phyloP scores from a whole-genome alignment of 2,797 vertebrate genomes.

The Anguilla marmorata region DNA sequence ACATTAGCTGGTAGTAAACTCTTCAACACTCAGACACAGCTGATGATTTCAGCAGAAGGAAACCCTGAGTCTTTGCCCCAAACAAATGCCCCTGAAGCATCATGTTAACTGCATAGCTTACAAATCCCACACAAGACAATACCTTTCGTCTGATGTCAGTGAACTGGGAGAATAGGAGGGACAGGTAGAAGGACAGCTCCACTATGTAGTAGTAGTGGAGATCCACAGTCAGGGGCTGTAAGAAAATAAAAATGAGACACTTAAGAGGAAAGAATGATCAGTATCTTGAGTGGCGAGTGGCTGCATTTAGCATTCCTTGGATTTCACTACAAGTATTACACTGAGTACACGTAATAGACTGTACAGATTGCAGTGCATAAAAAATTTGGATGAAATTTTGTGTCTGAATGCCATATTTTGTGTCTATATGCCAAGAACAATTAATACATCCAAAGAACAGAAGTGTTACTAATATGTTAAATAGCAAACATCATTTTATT shows the following conservation, averaged over 20 bases:
- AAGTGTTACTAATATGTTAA: not conserved
- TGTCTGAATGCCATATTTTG: too few species aligned
- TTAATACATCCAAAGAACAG: not conserved
- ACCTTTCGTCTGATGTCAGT: conserved; percentile 99
- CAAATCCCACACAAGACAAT: conserved; percentile 47
- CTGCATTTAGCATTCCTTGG: not conserved
- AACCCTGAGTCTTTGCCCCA: not conserved
- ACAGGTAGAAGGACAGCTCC: conserved; percentile 96
- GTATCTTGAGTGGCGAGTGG: not conserved
- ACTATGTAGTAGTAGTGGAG: conserved; percentile 96
- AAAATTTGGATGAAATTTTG: too few species aligned
- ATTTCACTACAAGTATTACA: not conserved
- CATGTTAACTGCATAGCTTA: not conserved
- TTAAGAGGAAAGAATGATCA: not conserved
- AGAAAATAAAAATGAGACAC: conserved; percentile 49
- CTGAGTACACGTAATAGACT: not conserved
- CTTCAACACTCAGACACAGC: not conserved
- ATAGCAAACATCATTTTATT: too few species aligned
- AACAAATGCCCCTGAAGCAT: not conserved
- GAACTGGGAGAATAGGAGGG: conserved; percentile 95
- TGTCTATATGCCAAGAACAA: too few species aligned
- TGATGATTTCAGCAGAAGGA: conserved; percentile 2
- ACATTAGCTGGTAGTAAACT: not conserved
- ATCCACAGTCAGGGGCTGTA: conserved; percentile 89
- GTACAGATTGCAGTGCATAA: not conserved